Evolutionary conservation across 2,888 invertebrate species (phyloP), one percentile per base, ranked within the genome.

Genomic region (Peribatodes rhomboidaria): DNA sequence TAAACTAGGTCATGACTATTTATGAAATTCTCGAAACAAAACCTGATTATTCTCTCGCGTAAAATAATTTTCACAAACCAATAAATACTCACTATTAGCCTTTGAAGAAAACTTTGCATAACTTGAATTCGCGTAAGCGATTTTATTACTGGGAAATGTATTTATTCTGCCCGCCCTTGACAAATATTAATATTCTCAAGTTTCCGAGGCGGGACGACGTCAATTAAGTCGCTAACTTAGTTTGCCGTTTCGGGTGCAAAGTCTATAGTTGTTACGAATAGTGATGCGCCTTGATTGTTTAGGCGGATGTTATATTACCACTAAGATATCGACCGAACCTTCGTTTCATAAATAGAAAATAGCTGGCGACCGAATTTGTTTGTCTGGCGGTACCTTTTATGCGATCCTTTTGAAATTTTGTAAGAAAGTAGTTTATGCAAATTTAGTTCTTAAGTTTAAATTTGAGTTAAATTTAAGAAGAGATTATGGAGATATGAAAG

Each of bases 171-270:
- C 66, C 61, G 64, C 65, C 67, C 69, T 67, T 67, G 60, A 70
- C 67, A 69, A 72, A 70, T 72, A 72, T 69, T 69, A 72, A 72
- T 69, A 68, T 65, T 62, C 66, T 50, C 65, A 70, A 72, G 70
- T 67, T 67, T 65, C 67, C 63, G 61, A 65, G 65, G 62, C 68
- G 68, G 68, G 62, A 57, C 57, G 64, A 61, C 81, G 79, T 82
- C 84, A 83, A 85, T 86, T 84, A 85, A 82, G 78, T 72, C 69
- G 71, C 70, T 80, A 83, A 86, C 84, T 84, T 78, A 82, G 81
- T 84, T 83, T 80, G 80, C 74, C 82, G 77, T 79, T 84, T 77
- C 71, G 77, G 76, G 75, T 69, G 73, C 74, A 74, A 76, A 71
- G 74, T 56, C 58, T 65, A 67, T 64, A 67, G 74, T 77, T 84